Evolutionary conservation across 1,140 invertebrate genomes (phyloP), one percentile per base, ranked within the genome.

Genomic region (Akabosia matsudoensis): DNA sequence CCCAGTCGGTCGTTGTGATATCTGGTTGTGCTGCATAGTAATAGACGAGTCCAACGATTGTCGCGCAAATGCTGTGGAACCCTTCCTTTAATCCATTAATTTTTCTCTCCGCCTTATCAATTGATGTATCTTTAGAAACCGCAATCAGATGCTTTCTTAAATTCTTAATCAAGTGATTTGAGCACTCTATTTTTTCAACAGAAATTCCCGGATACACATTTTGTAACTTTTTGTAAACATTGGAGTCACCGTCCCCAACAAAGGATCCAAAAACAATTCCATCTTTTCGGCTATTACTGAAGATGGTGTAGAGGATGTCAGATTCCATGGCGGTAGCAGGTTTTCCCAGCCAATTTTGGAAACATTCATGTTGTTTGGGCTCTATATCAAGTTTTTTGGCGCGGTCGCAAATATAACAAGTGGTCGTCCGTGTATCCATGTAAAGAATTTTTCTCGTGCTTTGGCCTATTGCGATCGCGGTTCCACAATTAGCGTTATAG

Each of bases 311-410:
- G 13, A 52, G n/a, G n/a, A 52, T 52, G n/a, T 52, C 13, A 14
- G 45, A 52, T 52, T 52, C 45, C 45, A 52, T 52, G 13, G 45
- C 45, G n/a, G 45, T 52, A 52, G 45, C 45, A 14, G 79, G 45
- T n/a, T n/a, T n/a, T 14, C 45, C 45, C n/a, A n/a, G n/a, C 45
- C 45, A 52, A 52, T 52, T 52, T n/a, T 52, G 13, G n/a, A n/a
- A n/a, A 52, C 45, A 52, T 14, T 52, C 45, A n/a, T 52, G 45
- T 13, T 52, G 13, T 52, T 52, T 13, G n/a, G 13, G 13, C n/a
- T 52, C 45, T 14, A 52, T 52, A n/a, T 52, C n/a, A 52, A 13
- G 13, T 52, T 52, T 52, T 14, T 52, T n/a, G 45, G n/a, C n/a
- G n/a, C n/a, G n/a, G n/a, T n/a, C n/a, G n/a, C n/a, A n/a, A n/a